Evolutionary conservation across 2,888 invertebrate species (phyloP), one percentile per base, ranked within the genome.

Genomic region (Tenthredo amoena): DNA sequence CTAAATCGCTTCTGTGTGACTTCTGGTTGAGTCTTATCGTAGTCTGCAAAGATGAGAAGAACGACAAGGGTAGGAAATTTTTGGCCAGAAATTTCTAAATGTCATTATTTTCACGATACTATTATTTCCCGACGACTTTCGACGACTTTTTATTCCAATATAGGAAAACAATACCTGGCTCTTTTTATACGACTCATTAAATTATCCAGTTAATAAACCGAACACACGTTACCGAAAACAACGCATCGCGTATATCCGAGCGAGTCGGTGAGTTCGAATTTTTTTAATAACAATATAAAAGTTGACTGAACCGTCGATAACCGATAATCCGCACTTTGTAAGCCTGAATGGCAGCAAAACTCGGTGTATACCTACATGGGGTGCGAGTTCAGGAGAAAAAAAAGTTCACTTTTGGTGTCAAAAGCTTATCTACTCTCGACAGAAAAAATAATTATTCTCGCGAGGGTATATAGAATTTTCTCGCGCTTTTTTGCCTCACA

Each of bases 271-370:
- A 74, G 72, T 74, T 74, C 21, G 43, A 74, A 40, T 21, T 40
- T 43, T 74, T 74, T 74, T 40, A 74, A 74, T 21, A 43, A 74
- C 43, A 43, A 74, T 43, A 43, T 43, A 74, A 43, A 74, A 74
- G 72, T 74, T 74, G 40, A 26, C 43, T 21, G 40, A 43, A 40
- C 43, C 43, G 43, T 43, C 43, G 72, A 74, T 74, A 74, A 40
- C 43, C 72, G 40, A 43, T 40, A 40, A 37, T 40, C 21, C 40
- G 72, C 12, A 74, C 21, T 68, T 34, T 68, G 68, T 68, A 68
- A 68, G 34, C 68, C 34, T 34, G 68, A 68, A 68, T 68, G 68
- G 68, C 68, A 68, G 68, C 34, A 9, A 34, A 71, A 5, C 37
- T n/a, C 71, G 15, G 21, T 10, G 12, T 62, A 62, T 10, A 10